Evolutionary conservation across 2,888 invertebrate species (phyloP).

Genomic region (Monochamus alternatus): DNA sequence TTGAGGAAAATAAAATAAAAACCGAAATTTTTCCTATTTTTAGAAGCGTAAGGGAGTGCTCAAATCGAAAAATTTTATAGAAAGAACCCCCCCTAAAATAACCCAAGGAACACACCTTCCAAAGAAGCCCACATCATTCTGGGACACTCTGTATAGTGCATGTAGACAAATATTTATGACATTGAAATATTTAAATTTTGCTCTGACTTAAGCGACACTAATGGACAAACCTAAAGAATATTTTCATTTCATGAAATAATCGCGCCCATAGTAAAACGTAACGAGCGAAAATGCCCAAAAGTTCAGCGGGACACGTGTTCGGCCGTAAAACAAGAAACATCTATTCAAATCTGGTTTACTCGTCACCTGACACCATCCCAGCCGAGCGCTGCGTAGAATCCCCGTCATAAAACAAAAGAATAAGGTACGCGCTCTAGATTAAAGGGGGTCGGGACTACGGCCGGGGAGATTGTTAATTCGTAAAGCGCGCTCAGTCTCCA

Average conservation of each 20-base stretch:
- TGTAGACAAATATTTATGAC: too few relatives aligned
- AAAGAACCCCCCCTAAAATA: too few relatives aligned
- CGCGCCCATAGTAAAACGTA: conserved; percentile 33
- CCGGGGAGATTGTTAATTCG: conserved; percentile 66
- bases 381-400: conserved; percentile 21
- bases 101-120: too few relatives aligned
- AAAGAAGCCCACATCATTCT: too few relatives aligned
- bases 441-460: conserved; percentile 33
- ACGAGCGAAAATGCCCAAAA: conserved; percentile 33
- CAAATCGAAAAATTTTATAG: too few relatives aligned
- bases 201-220: too few relatives aligned
- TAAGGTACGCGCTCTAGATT: conserved; percentile 26
- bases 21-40: too few relatives aligned
- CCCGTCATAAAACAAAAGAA: conserved; percentile 19
- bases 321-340: conserved; percentile 24
- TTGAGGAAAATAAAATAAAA: too few relatives aligned
- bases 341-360: conserved; percentile 36
- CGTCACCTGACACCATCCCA: conserved; percentile 29
- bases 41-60: too few relatives aligned
- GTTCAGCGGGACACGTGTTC: conserved; percentile 26
- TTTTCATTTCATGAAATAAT: conserved; percentile 33
- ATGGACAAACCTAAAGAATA: too few relatives aligned
- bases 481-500: conserved; percentile 66
- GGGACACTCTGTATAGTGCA: too few relatives aligned
- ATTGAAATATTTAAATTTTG: too few relatives aligned